These are phyloP conservation scores for Drosophila eugracilis DNA, from an alignment of 1,140 invertebrate genomes.

Conservation along the genomic window DNA sequence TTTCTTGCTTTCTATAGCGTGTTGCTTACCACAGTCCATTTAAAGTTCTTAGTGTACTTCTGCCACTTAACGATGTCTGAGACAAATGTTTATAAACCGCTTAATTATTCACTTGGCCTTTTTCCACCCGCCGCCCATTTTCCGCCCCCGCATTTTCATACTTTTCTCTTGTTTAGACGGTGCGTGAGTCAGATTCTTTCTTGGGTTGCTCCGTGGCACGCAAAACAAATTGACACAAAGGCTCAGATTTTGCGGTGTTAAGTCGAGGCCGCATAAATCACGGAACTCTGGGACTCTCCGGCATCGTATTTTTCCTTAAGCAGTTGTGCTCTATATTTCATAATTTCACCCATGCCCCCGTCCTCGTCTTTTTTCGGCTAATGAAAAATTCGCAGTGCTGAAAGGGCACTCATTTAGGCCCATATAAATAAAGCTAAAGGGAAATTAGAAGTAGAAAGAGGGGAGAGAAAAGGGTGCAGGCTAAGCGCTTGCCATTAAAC, in stretches of 20 bases:
- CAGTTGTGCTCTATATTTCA: slow-evolving; percentile 52
- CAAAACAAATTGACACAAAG: slow-evolving; percentile 78
- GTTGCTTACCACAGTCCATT: background rate
- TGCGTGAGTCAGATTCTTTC: slow-evolving; percentile 31
- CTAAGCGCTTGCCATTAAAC: slow-evolving; percentile 32
- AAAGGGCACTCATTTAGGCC: slow-evolving; percentile 43
- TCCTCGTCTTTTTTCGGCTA: slow-evolving; percentile 35
- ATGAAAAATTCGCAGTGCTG: slow-evolving; percentile 47
- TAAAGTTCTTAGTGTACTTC: slow-evolving; percentile 13
- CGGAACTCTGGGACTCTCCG: slow-evolving; percentile 24
- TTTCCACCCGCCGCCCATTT: slow-evolving; percentile 33
- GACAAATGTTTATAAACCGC: slow-evolving; percentile 83
- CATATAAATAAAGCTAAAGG: slow-evolving; percentile 27
- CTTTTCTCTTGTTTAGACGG: slow-evolving; percentile 24
- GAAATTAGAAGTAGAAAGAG: slow-evolving; percentile 12
- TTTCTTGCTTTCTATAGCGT: background rate
- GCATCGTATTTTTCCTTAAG: slow-evolving; percentile 34
- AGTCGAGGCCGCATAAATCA: slow-evolving; percentile 76
- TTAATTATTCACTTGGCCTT: slow-evolving; percentile 83
- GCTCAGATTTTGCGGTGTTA: slow-evolving; percentile 79
- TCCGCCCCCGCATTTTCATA: slow-evolving; percentile 26
- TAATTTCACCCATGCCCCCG: slow-evolving; percentile 23
- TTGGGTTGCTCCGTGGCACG: slow-evolving; percentile 48
- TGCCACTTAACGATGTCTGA: slow-evolving; percentile 51
- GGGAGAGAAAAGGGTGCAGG: slow-evolving; percentile 13